phyloP scores from a whole-genome alignment of 1,140 invertebrate genomes.

The Listronotus bonariensis region DNA sequence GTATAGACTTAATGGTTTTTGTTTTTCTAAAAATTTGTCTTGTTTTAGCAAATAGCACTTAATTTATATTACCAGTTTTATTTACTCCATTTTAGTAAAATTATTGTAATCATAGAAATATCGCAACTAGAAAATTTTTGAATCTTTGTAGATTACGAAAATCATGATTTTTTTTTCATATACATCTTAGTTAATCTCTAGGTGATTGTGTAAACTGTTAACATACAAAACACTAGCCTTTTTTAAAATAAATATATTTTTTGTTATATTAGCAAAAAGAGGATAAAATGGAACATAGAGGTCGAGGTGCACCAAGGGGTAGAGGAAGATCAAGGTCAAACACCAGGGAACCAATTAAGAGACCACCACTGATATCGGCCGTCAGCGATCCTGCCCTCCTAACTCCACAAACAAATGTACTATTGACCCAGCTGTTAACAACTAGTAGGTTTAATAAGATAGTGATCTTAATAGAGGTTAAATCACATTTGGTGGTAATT shows the following conservation, averaged over 20 bases:
- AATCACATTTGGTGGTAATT: neutral
- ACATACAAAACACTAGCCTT: too few relatives aligned
- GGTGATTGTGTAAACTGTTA: too few relatives aligned
- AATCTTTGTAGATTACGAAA: too few relatives aligned
- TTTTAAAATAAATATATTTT: neutral
- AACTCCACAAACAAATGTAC: conserved; percentile 61
- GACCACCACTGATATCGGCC: conserved; percentile 61
- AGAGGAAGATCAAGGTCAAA: conserved; percentile 50
- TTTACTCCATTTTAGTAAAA: too few relatives aligned
- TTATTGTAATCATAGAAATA: too few relatives aligned
- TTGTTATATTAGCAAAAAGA: conserved; percentile 34
- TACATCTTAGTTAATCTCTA: too few relatives aligned
- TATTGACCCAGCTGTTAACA: conserved; percentile 69
- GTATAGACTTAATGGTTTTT: too few relatives aligned
- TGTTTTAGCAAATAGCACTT: too few relatives aligned
- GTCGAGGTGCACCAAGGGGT: conserved; percentile 38
- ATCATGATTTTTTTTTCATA: too few relatives aligned
- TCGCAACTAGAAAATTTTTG: too few relatives aligned
- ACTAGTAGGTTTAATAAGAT: conserved; percentile 39
- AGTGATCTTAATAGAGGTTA: neutral
- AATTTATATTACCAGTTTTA: too few relatives aligned
- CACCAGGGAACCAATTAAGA: conserved; percentile 52
- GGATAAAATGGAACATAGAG: conserved; percentile 38
- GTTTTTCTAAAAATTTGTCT: too few relatives aligned
- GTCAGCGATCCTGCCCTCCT: conserved; percentile 62